Conservation (phyloP, 2,888 invertebrate genomes). For the Conus canariensis region DNA sequence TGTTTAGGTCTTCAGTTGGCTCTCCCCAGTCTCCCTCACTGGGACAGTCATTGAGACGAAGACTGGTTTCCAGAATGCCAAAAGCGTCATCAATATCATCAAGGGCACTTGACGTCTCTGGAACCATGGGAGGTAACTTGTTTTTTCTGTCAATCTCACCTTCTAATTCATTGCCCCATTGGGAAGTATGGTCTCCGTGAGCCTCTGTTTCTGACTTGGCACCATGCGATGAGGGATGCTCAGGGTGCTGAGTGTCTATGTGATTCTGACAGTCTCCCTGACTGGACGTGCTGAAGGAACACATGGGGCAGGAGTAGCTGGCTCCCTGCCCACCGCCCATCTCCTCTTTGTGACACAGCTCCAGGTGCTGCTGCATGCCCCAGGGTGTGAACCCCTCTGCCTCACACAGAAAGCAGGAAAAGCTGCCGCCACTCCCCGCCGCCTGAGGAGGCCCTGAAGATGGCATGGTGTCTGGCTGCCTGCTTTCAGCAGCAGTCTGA, state of each 20-base stretch:
- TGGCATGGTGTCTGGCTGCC: slow-evolving; percentile 9
- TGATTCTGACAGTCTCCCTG: slow-evolving; percentile 85
- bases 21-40: not conserved
- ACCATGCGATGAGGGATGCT: slow-evolving; percentile 81
- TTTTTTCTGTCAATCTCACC: not conserved
- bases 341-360: not conserved
- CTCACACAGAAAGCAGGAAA: slow-evolving; percentile 90
- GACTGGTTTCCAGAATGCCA: slow-evolving; percentile 14
- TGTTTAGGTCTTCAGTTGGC: not conserved
- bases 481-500: not conserved
- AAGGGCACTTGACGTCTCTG: no score
- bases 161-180: not conserved
- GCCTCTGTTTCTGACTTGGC: not conserved
- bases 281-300: slow-evolving; percentile 43
- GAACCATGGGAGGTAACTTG: not conserved
- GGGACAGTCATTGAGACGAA: slow-evolving; percentile 31
- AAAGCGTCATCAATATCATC: not conserved
- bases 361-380: slow-evolving; percentile 30
- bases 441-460: not conserved
- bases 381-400: slow-evolving; percentile 84
- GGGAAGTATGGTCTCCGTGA: not conserved
- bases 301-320: not conserved
- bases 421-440: slow-evolving; percentile 27
- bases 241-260: slow-evolving; percentile 88
- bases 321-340: not conserved